Evolutionary conservation across 2,888 invertebrate species (phyloP).

Genomic region (Geotrupes spiniger): DNA sequence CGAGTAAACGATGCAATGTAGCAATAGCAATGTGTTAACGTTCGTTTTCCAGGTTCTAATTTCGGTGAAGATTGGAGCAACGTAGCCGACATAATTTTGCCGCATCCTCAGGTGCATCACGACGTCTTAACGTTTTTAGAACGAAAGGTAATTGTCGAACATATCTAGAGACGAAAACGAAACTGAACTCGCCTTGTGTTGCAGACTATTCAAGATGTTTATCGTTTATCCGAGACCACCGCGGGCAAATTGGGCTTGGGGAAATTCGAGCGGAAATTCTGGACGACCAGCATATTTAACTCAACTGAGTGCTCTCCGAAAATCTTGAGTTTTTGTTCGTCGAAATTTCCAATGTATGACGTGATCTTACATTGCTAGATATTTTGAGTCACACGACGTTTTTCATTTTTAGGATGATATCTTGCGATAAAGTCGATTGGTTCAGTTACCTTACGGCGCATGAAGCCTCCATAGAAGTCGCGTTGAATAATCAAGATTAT

Average conservation of each 20-base stretch:
- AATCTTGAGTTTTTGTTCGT: slow-evolving; percentile 54
- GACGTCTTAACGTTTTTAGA: slow-evolving; percentile 36
- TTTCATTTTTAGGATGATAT: slow-evolving; percentile 40
- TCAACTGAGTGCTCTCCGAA: slow-evolving; percentile 48
- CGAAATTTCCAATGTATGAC: neutral
- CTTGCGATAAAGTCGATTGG: slow-evolving; percentile 56
- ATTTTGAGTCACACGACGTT: too few species aligned
- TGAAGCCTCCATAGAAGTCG: slow-evolving; percentile 46
- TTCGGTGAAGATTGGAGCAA: slow-evolving; percentile 61
- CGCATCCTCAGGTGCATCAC: slow-evolving; percentile 50
- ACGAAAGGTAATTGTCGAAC: slow-evolving; percentile 30
- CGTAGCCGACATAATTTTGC: slow-evolving; percentile 55
- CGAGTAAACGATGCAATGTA: slow-evolving; percentile 40
- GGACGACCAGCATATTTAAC: slow-evolving; percentile 51
- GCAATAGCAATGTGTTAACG: slow-evolving; percentile 4
- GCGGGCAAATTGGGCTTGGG: slow-evolving; percentile 51
- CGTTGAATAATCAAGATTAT: slow-evolving; percentile 37
- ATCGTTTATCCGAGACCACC: slow-evolving; percentile 52
- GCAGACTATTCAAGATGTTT: slow-evolving; percentile 53
- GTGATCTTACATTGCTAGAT: too few species aligned
- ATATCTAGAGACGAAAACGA: neutral
- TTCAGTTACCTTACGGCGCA: slow-evolving; percentile 55
- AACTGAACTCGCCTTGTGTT: slow-evolving; percentile 25
- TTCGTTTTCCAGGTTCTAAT: slow-evolving; percentile 51
- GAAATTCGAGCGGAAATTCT: slow-evolving; percentile 51